Base-by-base conservation (phyloP, 2,113 vertebrate genomes). In the Rousettus leschenaultii region DNA sequence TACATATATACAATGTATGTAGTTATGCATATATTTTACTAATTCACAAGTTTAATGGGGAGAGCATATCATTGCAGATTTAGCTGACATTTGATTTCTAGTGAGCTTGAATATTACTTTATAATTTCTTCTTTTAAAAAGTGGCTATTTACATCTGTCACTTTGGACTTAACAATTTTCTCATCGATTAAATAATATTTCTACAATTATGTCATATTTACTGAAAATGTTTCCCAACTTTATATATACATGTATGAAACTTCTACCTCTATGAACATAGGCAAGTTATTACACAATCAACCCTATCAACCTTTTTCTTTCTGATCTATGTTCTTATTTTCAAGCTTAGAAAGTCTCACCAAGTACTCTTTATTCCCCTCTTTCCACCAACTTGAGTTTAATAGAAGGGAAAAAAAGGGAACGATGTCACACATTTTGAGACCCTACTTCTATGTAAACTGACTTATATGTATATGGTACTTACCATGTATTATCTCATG, bases 141-240 rank as follows among this genome's bases (percentile, higher is more conserved):
- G 30, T 91, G 71, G 35, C 26, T 93, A 71, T 74, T 80, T 26
- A 70, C 45, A 87, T 74, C 74, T 38, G 38, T 80, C 94, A 38
- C 83, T 80, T 89, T 71, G 90, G 84, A 45, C 35, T 84, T 74
- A n/a, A 48, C 10, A 26, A 71, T 94, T 78, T 96, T 91, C 48
- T 86, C 73, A 85, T 80, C 40, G 77, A 59, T 82, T 96, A 77
- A 96, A 91, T 82, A 77, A 85, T 77, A 59, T 94, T 97, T 95
- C 73, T 82, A 88, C 74, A 95, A 82, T 70, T 28, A 74, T 59
- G 33, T 66, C 55, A 48, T 88, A 94, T 93, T 94, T 97, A 74
- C 82, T 82, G 38, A 83, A 92, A 95, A 88, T 63, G 35, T 80
- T 92, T 75, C 51, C 51, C 57, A 88, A 45, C 6, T 94, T 88